Percentiles rank a stretch among this genome's conserved stretches.
Conservation (phyloP, 2,888 invertebrate species). For the Cryptosula pallasiana region DNA sequence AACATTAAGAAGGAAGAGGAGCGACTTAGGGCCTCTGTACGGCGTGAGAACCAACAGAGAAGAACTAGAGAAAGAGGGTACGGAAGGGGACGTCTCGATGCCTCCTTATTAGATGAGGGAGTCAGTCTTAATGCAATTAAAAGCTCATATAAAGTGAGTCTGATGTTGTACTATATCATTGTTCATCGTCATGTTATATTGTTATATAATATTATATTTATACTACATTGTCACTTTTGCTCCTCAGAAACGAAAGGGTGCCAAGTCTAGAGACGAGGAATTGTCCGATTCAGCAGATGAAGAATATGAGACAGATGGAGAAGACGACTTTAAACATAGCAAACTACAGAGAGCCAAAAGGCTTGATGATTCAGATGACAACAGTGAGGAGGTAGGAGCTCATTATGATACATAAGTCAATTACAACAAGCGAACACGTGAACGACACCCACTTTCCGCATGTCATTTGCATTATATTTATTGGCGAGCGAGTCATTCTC, state of each 20-base stretch:
- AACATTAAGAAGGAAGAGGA: slow-evolving; percentile 98
- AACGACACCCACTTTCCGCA: too few species aligned
- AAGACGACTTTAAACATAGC: slow-evolving; percentile 35
- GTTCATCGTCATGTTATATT: too few species aligned
- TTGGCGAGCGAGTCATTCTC: too few species aligned
- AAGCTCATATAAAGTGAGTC: slow-evolving; percentile 73
- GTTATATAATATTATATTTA: not conserved
- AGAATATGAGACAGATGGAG: slow-evolving; percentile 38
- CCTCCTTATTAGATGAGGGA: slow-evolving; percentile 66
- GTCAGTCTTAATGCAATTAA: slow-evolving; percentile 91
- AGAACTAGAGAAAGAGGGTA: slow-evolving; percentile 56
- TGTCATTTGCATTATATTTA: too few species aligned
- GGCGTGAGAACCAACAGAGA: slow-evolving; percentile 64
- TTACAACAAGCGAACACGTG: too few species aligned
- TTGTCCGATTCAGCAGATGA: slow-evolving; percentile 64
- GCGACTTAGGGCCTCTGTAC: slow-evolving; percentile 80
- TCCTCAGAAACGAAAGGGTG: not conserved
- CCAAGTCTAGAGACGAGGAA: slow-evolving; percentile 30
- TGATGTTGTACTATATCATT: too few species aligned
- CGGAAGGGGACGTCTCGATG: slow-evolving; percentile 55
- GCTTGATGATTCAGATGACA: slow-evolving; percentile 42
- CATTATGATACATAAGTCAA: too few species aligned
- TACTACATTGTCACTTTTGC: not conserved
- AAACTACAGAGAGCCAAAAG: slow-evolving; percentile 45
- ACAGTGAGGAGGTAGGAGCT: too few species aligned